phyloP scores from a whole-genome alignment of 2,888 invertebrate genomes.

The Pantelozetes paolii region DNA sequence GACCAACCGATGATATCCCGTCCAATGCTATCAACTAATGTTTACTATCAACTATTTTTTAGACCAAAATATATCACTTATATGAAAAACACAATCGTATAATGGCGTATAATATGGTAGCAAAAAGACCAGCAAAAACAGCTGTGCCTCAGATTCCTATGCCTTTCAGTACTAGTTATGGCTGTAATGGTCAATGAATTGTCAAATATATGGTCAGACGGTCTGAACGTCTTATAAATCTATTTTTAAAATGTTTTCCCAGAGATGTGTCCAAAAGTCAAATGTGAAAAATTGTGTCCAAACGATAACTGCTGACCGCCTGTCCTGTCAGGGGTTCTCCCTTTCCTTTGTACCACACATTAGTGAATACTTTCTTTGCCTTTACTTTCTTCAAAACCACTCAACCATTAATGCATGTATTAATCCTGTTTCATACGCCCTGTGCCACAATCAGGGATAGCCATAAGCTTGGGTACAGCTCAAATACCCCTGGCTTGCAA shows the following conservation, averaged over 20 bases:
- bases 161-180: background rate
- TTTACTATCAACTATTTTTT: too few species aligned
- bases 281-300: constrained; percentile 15
- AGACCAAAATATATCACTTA: too few species aligned
- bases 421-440: background rate
- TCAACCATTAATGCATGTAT: constrained; percentile 19
- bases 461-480: too few species aligned
- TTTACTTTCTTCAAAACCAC: background rate
- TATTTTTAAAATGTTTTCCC: background rate
- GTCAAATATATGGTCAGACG: constrained; percentile 1
- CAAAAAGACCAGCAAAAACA: constrained; percentile 2
- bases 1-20: too few species aligned
- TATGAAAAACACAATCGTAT: too few species aligned
- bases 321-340: background rate
- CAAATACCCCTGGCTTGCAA: too few species aligned
- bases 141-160: constrained; percentile 4
- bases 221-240: background rate
- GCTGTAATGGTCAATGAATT: constrained; percentile 1
- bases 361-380: background rate
- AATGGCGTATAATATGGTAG: constrained; percentile 19
- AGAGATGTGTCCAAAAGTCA: constrained; percentile 6
- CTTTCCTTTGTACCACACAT: background rate
- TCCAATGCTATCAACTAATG: too few species aligned
- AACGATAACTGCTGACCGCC: constrained; percentile 29
- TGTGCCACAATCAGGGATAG: background rate